A percentile compares a stretch with the other conserved stretches of the same genome.
These are phyloP conservation scores for Hafferia zeledoni DNA, from an alignment of 2,797 vertebrate species.

Conservation along the genomic window DNA sequence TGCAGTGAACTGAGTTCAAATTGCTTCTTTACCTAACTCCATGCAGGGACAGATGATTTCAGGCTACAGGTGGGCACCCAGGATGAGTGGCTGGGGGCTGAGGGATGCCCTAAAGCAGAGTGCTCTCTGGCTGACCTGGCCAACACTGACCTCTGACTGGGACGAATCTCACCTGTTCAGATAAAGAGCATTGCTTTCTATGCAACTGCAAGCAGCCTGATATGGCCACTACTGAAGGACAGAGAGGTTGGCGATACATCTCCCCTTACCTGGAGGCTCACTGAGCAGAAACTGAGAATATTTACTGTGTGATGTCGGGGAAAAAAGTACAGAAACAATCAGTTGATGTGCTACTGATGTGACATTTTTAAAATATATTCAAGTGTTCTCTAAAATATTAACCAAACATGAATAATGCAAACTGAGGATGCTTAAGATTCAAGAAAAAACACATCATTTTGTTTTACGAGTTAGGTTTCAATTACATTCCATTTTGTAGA, in stretches of 20 bases:
- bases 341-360: neutral
- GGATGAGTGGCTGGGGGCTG: neutral
- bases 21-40: neutral
- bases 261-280: neutral
- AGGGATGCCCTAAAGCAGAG: neutral
- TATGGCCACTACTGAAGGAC: neutral
- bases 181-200: neutral
- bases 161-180: neutral
- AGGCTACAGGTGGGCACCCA: neutral
- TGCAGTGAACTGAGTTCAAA: neutral
- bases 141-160: neutral
- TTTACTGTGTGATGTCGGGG: neutral
- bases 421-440: slow-evolving; percentile 25
- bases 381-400: slow-evolving; percentile 47
- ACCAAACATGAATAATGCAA: slow-evolving; percentile 44
- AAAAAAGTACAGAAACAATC: neutral
- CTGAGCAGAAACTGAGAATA: neutral
- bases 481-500: neutral
- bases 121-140: neutral
- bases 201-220: neutral
- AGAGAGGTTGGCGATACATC: neutral
- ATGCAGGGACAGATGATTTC: neutral
- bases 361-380: neutral
- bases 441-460: slow-evolving; percentile 24
- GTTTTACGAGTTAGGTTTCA: slow-evolving; percentile 30